Conservation (phyloP, 2,888 invertebrate species). For the Drosophila aldrichi region DNA sequence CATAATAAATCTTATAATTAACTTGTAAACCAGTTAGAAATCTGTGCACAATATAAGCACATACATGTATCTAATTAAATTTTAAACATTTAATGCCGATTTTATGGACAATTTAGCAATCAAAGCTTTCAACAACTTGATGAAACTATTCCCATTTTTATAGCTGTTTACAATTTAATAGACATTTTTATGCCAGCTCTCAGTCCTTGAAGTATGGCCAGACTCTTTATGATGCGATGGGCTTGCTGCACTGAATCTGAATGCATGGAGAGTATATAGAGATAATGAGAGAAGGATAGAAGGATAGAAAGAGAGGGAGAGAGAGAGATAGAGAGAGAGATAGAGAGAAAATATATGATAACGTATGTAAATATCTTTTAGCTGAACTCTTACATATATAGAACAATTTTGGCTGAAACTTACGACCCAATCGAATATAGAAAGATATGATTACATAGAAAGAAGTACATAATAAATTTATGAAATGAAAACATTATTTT, state of each 20-base stretch:
- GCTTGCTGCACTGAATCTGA: not conserved
- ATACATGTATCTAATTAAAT: not conserved
- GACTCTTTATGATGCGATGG: not conserved
- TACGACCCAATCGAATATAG: not conserved
- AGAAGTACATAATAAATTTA: not conserved
- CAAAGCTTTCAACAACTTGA: not conserved
- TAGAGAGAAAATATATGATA: not conserved
- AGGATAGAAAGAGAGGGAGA: not conserved
- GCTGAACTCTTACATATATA: not conserved
- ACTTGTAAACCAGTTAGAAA: not conserved
- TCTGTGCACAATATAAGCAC: not conserved
- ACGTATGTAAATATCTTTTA: not conserved
- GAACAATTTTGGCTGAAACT: not conserved
- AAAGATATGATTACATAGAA: not conserved
- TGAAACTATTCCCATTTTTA: not conserved
- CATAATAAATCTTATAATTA: not conserved
- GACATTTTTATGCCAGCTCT: not conserved
- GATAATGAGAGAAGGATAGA: not conserved
- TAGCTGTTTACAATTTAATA: not conserved
- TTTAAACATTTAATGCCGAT: not conserved
- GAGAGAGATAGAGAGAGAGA: not conserved
- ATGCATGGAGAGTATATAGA: not conserved
- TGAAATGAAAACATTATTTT: not conserved
- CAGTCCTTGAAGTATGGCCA: not conserved
- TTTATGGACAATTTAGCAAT: not conserved